Base-by-base conservation (phyloP, 2,888 invertebrate species). In the Pedicia rivosa region DNA sequence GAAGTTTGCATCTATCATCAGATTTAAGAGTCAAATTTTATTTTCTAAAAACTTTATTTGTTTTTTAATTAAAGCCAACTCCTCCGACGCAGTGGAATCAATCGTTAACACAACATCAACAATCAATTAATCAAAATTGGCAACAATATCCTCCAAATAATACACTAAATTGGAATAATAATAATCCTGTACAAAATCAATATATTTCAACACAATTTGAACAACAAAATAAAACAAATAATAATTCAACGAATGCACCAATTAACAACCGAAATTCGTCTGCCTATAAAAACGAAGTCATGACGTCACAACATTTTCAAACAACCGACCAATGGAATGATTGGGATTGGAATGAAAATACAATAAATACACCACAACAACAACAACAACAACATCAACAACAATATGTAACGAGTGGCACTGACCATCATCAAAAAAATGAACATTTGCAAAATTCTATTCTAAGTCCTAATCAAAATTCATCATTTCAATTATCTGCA, bases 251-350 rank as follows among this genome's bases (percentile, higher is more conserved):
- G 8, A n/a, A n/a, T n/a, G n/a, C n/a, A n/a, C n/a, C 39, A 44
- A 35, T 7, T 10, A 24, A 24, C 24, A 33, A 20, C 33, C 4
- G 2, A 3, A 8, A 24, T 16, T 9, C 13, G n/a, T n/a, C 5
- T 13, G 7, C 16, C 16, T 12, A 25, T 20, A 17, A 26, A n/a
- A 13, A 28, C 15, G 22, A 17, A 26, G 27, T 17, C 12, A 36
- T 39, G 39, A 42, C 42, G 26, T 39, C 42, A 35, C 38, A 40
- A 36, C 27, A 39, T 24, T 39, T 41, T 24, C 12, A 31, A 17
- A 31, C 17, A 16, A 25, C 26, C 12, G 24, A n/a, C 22, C 9
- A 26, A 12, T 14, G 27, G 15, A 25, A 33, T 36, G 36, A 27
- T 19, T 16, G 36, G n/a, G 28, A 36, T 12, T 41, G 41, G 41